Base-by-base conservation (phyloP, 2,797 vertebrate genomes). In the Pangasius mekongensis region DNA sequence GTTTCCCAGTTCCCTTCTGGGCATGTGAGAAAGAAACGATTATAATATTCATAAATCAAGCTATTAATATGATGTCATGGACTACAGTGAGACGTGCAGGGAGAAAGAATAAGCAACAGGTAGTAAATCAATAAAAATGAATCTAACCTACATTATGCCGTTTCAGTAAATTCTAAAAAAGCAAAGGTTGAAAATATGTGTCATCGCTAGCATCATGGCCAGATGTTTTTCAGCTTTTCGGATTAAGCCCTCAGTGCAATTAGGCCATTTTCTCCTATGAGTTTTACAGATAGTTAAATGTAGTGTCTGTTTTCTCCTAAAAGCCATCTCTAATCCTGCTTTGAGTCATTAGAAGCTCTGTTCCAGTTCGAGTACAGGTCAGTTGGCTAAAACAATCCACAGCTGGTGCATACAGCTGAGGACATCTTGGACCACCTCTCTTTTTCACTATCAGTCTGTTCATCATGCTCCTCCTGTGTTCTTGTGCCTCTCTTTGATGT, bases 1-100 rank as follows among this genome's bases (percentile, higher is more conserved):
- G 83, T 84, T 83, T n/a, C 11, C 80, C 24, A 47, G 11, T 43
- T 89, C 60, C 43, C 87, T 85, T 67, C 84, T 82, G 84, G 89
- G 86, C n/a, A 88, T 76, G 78, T 84, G 64, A 86, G 81, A 87
- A 56, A 58, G 16, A 86, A 39, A 56, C 54, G 18, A n/a, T 7
- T 49, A 58, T 20, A 62, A 78, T 69, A 49, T 49, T 73, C 83
- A 49, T 62, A 85, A 85, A 85, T 85, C 74, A 73, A 60, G 49
- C 0, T 27, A 71, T 71, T 71, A n/a, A 73, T 77, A 73, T 85
- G 54, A 85, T 81, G 62, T 88, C 66, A 86, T 64, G 14, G n/a
- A 27, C 33, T 0, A 3, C n/a, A 52, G 3, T 27, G n/a, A 78
- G 11, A 82, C 7, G 1, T 30, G 78, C 43, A 10, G 49, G 5